Conservation (phyloP, 2,888 invertebrate genomes). For the Torymus tubicola region DNA sequence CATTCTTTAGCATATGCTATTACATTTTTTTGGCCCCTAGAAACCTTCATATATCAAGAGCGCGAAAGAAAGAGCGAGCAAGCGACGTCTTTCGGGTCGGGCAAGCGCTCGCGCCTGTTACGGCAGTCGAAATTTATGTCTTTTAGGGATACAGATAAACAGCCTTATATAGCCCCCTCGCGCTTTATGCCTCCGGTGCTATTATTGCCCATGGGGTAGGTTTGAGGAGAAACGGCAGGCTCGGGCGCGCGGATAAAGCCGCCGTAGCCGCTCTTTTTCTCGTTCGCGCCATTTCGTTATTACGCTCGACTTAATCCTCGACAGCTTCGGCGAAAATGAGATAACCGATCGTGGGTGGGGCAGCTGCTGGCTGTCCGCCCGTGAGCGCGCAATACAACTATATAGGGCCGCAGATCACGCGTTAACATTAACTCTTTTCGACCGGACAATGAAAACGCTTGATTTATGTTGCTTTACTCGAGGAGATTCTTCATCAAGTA, state of each 20-base stretch:
- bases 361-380: no score
- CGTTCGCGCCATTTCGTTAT: conserved; percentile 40
- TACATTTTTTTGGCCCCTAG: conserved; percentile 6
- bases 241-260: conserved; percentile 4
- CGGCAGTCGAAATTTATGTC: conserved; percentile 47
- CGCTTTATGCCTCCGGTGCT: conserved; percentile 42
- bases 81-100: conserved; percentile 1
- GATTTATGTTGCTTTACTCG: conserved; percentile 20
- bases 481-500: neutral
- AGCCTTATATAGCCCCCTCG: conserved; percentile 23
- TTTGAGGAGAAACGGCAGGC: conserved; percentile 18
- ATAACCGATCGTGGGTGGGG: conserved; percentile 28
- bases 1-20: conserved; percentile 24
- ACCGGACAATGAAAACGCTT: conserved; percentile 24
- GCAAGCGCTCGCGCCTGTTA: neutral
- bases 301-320: conserved; percentile 39
- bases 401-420: neutral
- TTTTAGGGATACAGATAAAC: conserved; percentile 47
- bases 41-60: conserved; percentile 35
- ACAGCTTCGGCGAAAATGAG: conserved; percentile 34
- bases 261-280: conserved; percentile 10
- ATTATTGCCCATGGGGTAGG: conserved; percentile 33
- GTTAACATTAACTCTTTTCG: conserved; percentile 27
- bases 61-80: no score
- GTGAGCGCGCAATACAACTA: no score